These are phyloP conservation scores for Ormyrus rosae DNA, from an alignment of 2,888 invertebrate genomes.

Conservation along the genomic window DNA sequence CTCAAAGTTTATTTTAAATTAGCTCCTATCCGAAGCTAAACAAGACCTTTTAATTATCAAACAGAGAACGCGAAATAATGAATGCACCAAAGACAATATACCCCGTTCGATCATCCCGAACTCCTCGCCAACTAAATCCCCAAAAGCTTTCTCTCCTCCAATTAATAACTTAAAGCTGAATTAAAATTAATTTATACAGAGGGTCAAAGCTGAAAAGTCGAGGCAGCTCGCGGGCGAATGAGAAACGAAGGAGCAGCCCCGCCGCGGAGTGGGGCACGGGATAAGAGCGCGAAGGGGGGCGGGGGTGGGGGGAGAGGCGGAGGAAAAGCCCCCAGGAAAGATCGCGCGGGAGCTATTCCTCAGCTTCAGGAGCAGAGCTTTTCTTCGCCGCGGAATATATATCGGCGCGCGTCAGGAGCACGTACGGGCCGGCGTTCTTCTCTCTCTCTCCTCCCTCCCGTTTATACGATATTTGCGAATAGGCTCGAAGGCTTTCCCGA, in stretches of 20 bases:
- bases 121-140: too few relatives aligned
- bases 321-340: conserved; percentile 42
- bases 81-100: too few relatives aligned
- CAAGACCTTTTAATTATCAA: too few relatives aligned
- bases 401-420: conserved; percentile 65
- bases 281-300: neutral
- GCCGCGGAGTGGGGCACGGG: neutral
- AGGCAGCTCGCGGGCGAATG: neutral
- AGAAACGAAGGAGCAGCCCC: neutral
- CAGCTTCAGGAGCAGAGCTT: conserved; percentile 75
- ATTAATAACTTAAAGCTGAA: conserved; percentile 11
- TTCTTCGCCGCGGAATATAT: conserved; percentile 74
- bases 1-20: too few relatives aligned
- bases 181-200: neutral
- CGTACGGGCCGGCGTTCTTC: neutral
- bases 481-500: conserved; percentile 39
- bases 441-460: conserved; percentile 36
- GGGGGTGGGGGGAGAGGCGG: conserved; percentile 30
- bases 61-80: too few relatives aligned
- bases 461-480: conserved; percentile 68
- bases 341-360: conserved; percentile 71
- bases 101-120: too few relatives aligned
- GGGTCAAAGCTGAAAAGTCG: neutral
- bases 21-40: too few relatives aligned
- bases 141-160: neutral